phyloP scores from a whole-genome alignment of 2,888 invertebrate species.

The Cancer borealis region DNA sequence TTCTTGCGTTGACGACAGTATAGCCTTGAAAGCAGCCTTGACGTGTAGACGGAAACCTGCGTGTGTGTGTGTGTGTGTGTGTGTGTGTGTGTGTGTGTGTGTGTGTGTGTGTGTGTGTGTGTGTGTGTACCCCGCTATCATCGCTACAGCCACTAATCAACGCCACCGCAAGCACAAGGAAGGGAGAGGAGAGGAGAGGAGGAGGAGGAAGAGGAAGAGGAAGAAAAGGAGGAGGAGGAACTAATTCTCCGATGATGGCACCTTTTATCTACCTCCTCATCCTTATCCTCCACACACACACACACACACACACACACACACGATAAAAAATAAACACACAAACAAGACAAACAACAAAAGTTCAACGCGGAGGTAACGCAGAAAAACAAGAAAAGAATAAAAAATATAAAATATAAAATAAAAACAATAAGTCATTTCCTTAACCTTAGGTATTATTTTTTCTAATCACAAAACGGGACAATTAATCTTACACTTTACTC shows the following conservation, averaged over 20 bases:
- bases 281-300: no score
- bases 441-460: not conserved
- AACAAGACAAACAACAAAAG: not conserved
- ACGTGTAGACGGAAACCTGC: conserved; percentile 4
- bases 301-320: no score
- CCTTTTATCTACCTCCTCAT: no score
- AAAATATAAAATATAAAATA: not conserved
- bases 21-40: conserved; percentile 17
- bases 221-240: no score
- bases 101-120: conserved; percentile 36
- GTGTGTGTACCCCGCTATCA: conserved; percentile 17
- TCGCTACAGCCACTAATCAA: not conserved
- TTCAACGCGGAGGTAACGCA: not conserved
- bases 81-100: conserved; percentile 36
- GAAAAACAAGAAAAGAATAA: not conserved
- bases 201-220: no score
- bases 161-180: not conserved
- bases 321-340: not conserved
- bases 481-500: not conserved
- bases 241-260: no score
- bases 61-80: conserved; percentile 15
- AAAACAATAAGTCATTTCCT: not conserved
- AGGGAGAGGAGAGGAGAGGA: no score
- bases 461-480: not conserved
- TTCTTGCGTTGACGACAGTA: not conserved